Evolutionary conservation across 2,888 invertebrate species (phyloP).

Genomic region (Drosophila aldrichi): DNA sequence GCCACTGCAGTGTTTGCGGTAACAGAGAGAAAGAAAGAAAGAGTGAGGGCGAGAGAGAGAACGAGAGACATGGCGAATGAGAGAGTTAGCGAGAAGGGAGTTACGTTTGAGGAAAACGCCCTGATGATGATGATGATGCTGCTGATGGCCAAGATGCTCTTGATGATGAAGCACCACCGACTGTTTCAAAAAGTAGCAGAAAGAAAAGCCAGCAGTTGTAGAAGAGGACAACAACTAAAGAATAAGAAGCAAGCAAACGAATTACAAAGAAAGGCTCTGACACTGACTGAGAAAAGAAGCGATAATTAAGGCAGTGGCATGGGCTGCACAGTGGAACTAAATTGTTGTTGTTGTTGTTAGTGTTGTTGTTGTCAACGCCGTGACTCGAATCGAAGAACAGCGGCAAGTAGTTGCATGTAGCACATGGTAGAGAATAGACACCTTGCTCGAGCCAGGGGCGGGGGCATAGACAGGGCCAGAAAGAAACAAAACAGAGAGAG

Average conservation of each 20-base stretch:
- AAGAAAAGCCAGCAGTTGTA: slow-evolving; percentile 43
- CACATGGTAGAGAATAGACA: slow-evolving; percentile 23
- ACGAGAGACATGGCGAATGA: not conserved
- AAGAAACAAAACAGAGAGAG: slow-evolving; percentile 4
- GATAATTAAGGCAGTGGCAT: slow-evolving; percentile 72
- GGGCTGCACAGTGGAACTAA: slow-evolving; percentile 77
- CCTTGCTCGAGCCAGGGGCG: slow-evolving; percentile 13
- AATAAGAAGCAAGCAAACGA: slow-evolving; percentile 29
- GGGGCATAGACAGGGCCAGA: slow-evolving; percentile 2
- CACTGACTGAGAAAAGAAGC: slow-evolving; percentile 33
- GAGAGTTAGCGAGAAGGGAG: slow-evolving; percentile 34
- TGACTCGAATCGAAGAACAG: slow-evolving; percentile 34
- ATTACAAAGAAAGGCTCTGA: slow-evolving; percentile 41
- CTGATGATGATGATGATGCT: slow-evolving; percentile 29
- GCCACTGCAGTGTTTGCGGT: slow-evolving; percentile 41
- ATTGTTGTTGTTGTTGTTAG: slow-evolving; percentile 39
- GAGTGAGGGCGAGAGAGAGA: not conserved
- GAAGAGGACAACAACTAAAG: slow-evolving; percentile 25
- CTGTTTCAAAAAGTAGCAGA: slow-evolving; percentile 54
- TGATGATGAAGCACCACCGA: slow-evolving; percentile 49
- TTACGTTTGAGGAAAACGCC: slow-evolving; percentile 53
- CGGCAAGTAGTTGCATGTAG: slow-evolving; percentile 20
- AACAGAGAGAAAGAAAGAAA: slow-evolving; percentile 6
- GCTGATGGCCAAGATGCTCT: slow-evolving; percentile 32
- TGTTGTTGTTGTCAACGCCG: slow-evolving; percentile 27